Percentiles rank a stretch among this genome's conserved stretches.
Evolutionary conservation across 2,113 vertebrate genomes (phyloP).

Genomic region (Paramormyrops kingsleyae): DNA sequence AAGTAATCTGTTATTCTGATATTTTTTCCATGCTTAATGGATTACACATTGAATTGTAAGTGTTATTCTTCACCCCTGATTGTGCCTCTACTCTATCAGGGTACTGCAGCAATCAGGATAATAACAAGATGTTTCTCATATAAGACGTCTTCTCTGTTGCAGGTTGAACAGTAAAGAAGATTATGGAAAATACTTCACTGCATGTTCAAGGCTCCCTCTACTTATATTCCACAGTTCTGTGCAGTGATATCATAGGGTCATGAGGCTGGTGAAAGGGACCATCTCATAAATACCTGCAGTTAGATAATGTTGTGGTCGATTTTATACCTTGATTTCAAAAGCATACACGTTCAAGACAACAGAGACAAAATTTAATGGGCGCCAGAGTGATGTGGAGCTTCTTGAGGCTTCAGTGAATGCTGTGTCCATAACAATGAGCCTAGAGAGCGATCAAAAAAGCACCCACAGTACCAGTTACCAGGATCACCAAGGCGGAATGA

Average conservation of each 20-base stretch:
- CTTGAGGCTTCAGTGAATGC: background rate
- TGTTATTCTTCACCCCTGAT: background rate
- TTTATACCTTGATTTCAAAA: constrained; percentile 14
- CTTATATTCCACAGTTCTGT: background rate
- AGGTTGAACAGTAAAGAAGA: background rate
- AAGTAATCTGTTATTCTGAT: background rate
- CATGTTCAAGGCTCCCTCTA: background rate
- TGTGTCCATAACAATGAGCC: constrained; percentile 43
- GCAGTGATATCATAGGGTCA: background rate
- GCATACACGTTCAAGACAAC: background rate
- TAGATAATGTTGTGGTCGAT: background rate
- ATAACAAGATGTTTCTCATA: background rate
- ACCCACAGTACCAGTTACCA: constrained; percentile 16
- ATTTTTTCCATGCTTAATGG: background rate
- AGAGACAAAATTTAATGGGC: constrained; percentile 14
- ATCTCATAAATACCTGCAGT: background rate
- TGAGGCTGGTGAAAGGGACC: background rate
- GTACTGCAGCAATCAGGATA: background rate
- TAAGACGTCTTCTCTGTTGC: background rate
- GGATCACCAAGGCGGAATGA: constrained; percentile 34
- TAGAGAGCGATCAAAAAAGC: constrained; percentile 36
- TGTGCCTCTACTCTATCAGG: background rate
- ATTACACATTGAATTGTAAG: background rate
- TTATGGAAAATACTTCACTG: background rate
- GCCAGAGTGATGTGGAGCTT: background rate